These are phyloP conservation scores for Ramphastos sulfuratus DNA, from an alignment of 2,113 vertebrate genomes.

Conservation along the genomic window DNA sequence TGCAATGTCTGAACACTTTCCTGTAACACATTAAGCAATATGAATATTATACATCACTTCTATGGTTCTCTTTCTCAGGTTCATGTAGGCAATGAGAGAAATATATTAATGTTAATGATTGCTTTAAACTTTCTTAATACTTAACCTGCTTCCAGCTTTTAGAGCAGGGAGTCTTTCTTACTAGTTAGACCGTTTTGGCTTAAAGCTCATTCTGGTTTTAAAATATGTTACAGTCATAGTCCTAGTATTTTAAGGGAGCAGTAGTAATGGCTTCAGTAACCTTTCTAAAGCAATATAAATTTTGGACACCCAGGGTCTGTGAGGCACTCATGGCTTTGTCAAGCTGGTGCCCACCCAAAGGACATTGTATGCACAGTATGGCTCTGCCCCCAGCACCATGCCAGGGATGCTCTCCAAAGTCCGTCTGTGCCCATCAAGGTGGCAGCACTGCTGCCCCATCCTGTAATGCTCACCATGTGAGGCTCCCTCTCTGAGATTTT, in stretches of 20 bases:
- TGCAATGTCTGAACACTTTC: constrained; percentile 1
- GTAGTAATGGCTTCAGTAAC: not conserved
- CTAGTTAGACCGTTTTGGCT: not conserved
- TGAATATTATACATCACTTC: constrained; percentile 40
- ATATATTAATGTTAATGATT: constrained; percentile 27
- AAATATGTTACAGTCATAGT: not conserved
- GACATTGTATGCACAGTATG: not conserved
- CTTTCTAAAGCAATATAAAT: not conserved
- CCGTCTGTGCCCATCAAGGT: accelerated
- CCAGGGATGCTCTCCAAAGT: not conserved
- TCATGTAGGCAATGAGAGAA: not conserved
- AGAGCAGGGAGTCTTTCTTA: not conserved
- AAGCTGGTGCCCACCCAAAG: not conserved
- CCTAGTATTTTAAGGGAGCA: not conserved
- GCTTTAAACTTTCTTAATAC: not conserved
- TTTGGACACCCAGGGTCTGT: not conserved
- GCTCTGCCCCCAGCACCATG: not conserved
- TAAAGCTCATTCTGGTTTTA: not conserved
- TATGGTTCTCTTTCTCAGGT: constrained; percentile 6
- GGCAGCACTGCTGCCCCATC: accelerated
- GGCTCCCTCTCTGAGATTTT: not conserved
- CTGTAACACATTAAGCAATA: constrained; percentile 38
- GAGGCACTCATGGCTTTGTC: not conserved
- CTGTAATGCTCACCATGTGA: not conserved
- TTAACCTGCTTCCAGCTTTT: constrained; percentile 2